Conservation (phyloP, 1,140 invertebrate species). For the Paracyclopina nana region DNA sequence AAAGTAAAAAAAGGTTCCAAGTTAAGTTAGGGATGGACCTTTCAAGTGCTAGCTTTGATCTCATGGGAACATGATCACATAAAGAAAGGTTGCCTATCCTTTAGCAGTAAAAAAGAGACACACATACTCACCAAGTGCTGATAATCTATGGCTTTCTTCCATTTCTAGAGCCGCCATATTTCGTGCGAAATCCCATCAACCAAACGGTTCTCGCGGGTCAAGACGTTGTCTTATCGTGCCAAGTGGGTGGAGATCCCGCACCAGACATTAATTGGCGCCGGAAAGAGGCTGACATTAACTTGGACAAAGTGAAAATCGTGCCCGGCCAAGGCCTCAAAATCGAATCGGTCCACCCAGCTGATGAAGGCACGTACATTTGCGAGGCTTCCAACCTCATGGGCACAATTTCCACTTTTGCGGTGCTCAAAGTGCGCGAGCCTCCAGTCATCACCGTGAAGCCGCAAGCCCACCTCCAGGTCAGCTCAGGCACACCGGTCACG, state of each 20-base stretch:
- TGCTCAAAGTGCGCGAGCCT: neutral
- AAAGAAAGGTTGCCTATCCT: neutral
- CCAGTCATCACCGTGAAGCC: conserved; percentile 16
- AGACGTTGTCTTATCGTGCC: conserved; percentile 8
- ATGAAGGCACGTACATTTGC: conserved; percentile 13
- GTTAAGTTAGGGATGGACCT: neutral
- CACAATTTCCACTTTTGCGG: neutral
- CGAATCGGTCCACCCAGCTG: conserved; percentile 10
- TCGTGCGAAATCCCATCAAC: neutral
- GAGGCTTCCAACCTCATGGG: conserved; percentile 9
- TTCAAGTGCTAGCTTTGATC: neutral
- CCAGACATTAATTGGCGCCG: conserved; percentile 11
- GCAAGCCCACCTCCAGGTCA: neutral
- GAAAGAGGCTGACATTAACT: conserved; percentile 1
- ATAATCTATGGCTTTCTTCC: neutral
- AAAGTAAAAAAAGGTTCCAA: neutral
- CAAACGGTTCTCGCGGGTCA: conserved; percentile 1
- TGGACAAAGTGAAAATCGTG: conserved; percentile 13
- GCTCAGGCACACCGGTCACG: neutral
- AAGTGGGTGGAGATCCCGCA: conserved; percentile 6
- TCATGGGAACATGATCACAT: neutral
- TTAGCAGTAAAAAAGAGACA: neutral
- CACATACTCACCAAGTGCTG: neutral
- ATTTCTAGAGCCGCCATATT: conserved; percentile 11
- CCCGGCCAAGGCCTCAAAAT: conserved; percentile 2